Percentiles rank a stretch among this genome's conserved stretches.
phyloP scores from a whole-genome alignment of 1,140 invertebrate genomes.

The Drosophila micromelanica region DNA sequence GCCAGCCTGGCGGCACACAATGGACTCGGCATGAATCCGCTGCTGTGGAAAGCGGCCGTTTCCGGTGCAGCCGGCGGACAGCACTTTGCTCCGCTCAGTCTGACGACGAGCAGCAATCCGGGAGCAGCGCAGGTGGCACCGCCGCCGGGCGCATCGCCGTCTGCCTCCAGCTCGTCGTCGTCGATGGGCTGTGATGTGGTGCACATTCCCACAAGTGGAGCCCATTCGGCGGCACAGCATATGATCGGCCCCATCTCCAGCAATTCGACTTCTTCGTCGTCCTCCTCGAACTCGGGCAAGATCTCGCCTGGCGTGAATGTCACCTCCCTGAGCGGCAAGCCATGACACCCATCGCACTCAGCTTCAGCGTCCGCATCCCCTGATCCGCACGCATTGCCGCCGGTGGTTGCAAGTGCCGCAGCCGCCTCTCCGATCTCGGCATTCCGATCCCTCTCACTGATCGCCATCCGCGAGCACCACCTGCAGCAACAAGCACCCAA shows the following conservation, averaged over 20 bases:
- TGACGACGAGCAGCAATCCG: slow-evolving; percentile 70
- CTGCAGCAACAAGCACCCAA: slow-evolving; percentile 68
- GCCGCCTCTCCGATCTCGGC: slow-evolving; percentile 75
- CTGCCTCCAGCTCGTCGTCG: slow-evolving; percentile 86
- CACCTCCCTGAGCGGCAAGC: slow-evolving; percentile 75
- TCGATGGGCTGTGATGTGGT: slow-evolving; percentile 83
- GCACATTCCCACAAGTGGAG: slow-evolving; percentile 73
- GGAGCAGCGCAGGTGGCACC: slow-evolving; percentile 63
- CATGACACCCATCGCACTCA: slow-evolving; percentile 74
- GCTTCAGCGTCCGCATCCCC: slow-evolving; percentile 50
- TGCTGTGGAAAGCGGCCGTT: slow-evolving; percentile 82
- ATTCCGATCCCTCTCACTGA: slow-evolving; percentile 72
- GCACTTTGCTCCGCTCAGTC: slow-evolving; percentile 78
- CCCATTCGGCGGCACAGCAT: slow-evolving; percentile 75
- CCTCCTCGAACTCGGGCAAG: slow-evolving; percentile 78
- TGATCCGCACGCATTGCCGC: slow-evolving; percentile 51
- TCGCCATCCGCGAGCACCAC: slow-evolving; percentile 80
- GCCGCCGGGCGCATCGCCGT: slow-evolving; percentile 86
- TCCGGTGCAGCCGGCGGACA: slow-evolving; percentile 70
- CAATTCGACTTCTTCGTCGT: slow-evolving; percentile 80
- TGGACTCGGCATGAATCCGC: slow-evolving; percentile 79
- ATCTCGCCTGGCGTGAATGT: slow-evolving; percentile 80
- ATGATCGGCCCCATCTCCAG: slow-evolving; percentile 78
- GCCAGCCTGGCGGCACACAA: slow-evolving; percentile 80
- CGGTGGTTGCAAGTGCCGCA: slow-evolving; percentile 34